These are phyloP conservation scores for Boloria selene DNA, from an alignment of 2,888 invertebrate genomes.

Conservation along the genomic window DNA sequence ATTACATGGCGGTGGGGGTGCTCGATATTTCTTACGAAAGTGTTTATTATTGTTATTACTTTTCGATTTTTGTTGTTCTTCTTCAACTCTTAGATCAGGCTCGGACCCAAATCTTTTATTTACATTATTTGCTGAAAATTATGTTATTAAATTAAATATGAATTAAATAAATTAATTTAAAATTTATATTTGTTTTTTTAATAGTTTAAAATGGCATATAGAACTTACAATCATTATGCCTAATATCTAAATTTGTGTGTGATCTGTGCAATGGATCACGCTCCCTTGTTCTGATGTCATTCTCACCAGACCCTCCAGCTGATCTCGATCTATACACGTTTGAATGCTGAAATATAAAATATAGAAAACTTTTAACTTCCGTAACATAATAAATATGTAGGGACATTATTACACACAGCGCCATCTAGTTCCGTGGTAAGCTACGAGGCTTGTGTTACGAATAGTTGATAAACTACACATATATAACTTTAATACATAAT, in stretches of 20 bases:
- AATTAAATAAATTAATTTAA: background rate
- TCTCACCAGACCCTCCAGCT: constrained; percentile 60
- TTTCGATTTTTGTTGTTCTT: constrained; percentile 65
- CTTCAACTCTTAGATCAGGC: constrained; percentile 84
- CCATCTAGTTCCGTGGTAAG: no score
- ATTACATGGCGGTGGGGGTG: constrained; percentile 84
- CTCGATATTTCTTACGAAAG: constrained; percentile 90
- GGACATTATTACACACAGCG: no score
- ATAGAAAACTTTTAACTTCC: no score
- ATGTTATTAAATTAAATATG: background rate
- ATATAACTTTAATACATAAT: no score
- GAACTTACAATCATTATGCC: constrained; percentile 67
- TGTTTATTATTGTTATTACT: constrained; percentile 70
- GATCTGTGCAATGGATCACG: constrained; percentile 75
- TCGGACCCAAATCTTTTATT: constrained; percentile 87
- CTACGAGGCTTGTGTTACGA: no score
- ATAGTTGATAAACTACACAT: no score
- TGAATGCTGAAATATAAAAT: constrained; percentile 60
- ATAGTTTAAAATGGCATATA: background rate
- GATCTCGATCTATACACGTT: constrained; percentile 75
- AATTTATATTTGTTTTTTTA: background rate
- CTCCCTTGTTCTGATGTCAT: constrained; percentile 62
- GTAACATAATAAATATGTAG: background rate
- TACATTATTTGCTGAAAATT: constrained; percentile 54
- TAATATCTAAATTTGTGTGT: constrained; percentile 73